Evolutionary conservation across 2,888 invertebrate genomes (phyloP).

Genomic region (Himalopsyche tibetana): DNA sequence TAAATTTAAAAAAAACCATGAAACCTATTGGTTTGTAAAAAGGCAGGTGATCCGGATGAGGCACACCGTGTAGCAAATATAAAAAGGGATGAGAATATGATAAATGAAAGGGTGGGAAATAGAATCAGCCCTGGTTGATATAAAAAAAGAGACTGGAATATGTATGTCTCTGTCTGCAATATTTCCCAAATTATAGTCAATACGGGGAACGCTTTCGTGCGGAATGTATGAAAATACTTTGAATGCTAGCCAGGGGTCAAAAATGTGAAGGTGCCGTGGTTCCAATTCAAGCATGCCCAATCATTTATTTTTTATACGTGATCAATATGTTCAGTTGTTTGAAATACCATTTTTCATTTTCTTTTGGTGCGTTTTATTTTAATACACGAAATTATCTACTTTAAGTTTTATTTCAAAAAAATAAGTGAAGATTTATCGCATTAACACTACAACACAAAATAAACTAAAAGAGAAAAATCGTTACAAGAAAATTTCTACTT

Average conservation of each 20-base stretch:
- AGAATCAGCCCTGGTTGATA: neutral
- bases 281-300: too few species aligned
- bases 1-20: neutral
- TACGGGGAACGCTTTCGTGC: neutral
- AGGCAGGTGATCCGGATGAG: neutral
- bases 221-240: slow-evolving; percentile 26
- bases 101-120: slow-evolving; percentile 9
- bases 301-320: too few species aligned
- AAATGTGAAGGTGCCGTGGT: too few species aligned
- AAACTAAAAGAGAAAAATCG: too few species aligned
- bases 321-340: too few species aligned
- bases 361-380: too few species aligned
- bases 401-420: too few species aligned
- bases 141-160: neutral
- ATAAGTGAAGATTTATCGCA: too few species aligned
- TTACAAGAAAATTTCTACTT: too few species aligned
- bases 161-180: slow-evolving; percentile 8
- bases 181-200: slow-evolving; percentile 34
- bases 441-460: too few species aligned
- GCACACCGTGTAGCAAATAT: neutral
- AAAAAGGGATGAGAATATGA: neutral
- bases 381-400: too few species aligned
- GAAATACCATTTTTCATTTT: too few species aligned
- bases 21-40: neutral
- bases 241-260: neutral